These are phyloP conservation scores for Trididemnum nubilum DNA, from an alignment of 23 tunicate genomes.

Conservation along the genomic window DNA sequence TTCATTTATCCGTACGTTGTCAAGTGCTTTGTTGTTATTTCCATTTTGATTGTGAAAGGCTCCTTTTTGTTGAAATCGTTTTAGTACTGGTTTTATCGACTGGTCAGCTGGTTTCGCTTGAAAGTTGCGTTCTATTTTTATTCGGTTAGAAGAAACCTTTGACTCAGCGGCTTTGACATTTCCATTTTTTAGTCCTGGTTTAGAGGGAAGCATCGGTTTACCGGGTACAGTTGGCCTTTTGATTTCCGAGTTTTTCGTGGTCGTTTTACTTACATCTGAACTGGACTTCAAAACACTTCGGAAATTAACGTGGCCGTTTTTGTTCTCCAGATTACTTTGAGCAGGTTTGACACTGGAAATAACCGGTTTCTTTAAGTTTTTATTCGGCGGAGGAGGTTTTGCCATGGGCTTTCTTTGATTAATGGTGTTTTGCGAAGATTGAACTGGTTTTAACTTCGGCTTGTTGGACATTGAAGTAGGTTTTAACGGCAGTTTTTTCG, in stretches of 20 bases:
- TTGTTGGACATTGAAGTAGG: background rate
- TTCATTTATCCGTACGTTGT: background rate
- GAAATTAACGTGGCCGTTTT: constrained; percentile 40
- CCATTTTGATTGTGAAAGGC: constrained; percentile 7
- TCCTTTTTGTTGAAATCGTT: constrained; percentile 39
- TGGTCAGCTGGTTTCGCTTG: constrained; percentile 5
- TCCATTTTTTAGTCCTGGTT: background rate
- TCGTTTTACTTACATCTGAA: background rate
- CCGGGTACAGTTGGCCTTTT: constrained; percentile 41
- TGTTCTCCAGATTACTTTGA: background rate
- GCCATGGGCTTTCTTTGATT: background rate
- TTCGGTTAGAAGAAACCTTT: background rate
- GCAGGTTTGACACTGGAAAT: background rate
- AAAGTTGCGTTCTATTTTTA: background rate
- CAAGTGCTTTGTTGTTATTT: background rate
- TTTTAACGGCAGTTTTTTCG: background rate
- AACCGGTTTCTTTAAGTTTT: constrained; percentile 11
- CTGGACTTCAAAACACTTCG: constrained; percentile 58
- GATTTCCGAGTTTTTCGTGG: background rate
- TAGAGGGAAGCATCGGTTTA: constrained; percentile 45
- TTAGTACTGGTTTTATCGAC: constrained; percentile 39
- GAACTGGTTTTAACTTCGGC: background rate
- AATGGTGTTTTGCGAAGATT: background rate
- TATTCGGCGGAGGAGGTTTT: constrained; percentile 7
- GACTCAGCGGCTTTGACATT: background rate